These are phyloP conservation scores for Neoseiulus cucumeris DNA, from an alignment of 1,140 invertebrate genomes.

Conservation along the genomic window DNA sequence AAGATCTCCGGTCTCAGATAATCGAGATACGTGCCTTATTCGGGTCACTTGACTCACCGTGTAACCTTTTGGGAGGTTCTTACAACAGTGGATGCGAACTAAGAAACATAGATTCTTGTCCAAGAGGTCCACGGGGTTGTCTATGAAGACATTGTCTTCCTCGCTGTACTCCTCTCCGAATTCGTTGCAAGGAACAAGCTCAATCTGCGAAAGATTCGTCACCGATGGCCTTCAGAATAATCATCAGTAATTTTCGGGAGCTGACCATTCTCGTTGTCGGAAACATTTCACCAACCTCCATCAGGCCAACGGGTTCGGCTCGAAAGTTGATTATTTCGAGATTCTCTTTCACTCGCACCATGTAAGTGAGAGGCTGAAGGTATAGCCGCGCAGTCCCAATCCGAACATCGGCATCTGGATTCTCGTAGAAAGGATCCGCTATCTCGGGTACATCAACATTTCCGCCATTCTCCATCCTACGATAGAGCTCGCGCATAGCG, in stretches of 20 bases:
- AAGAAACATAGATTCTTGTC: slow-evolving; percentile 31
- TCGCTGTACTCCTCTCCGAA: slow-evolving; percentile 32
- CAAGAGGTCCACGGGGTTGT: slow-evolving; percentile 30
- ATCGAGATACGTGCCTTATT: too few species aligned
- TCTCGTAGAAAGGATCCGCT: slow-evolving; percentile 40
- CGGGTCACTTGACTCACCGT: slow-evolving; percentile 31
- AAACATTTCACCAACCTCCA: slow-evolving; percentile 30
- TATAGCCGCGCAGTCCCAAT: slow-evolving; percentile 39
- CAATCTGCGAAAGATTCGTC: slow-evolving; percentile 23
- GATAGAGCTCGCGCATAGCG: slow-evolving; percentile 43
- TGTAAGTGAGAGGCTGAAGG: slow-evolving; percentile 34
- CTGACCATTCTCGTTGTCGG: slow-evolving; percentile 21
- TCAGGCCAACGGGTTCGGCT: slow-evolving; percentile 34
- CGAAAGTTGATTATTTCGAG: slow-evolving; percentile 35
- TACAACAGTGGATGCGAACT: slow-evolving; percentile 30
- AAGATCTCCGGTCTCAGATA: too few species aligned
- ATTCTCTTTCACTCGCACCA: slow-evolving; percentile 36
- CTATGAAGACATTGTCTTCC: slow-evolving; percentile 32
- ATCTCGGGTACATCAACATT: slow-evolving; percentile 36
- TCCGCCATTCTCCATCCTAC: slow-evolving; percentile 35
- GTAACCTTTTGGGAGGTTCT: slow-evolving; percentile 32
- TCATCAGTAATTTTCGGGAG: slow-evolving; percentile 20
- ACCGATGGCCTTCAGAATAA: background rate
- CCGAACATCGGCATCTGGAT: slow-evolving; percentile 33
- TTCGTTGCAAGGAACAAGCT: slow-evolving; percentile 30